Conservation (phyloP, 2,888 invertebrate species). For the Patella ulyssiponensis region DNA sequence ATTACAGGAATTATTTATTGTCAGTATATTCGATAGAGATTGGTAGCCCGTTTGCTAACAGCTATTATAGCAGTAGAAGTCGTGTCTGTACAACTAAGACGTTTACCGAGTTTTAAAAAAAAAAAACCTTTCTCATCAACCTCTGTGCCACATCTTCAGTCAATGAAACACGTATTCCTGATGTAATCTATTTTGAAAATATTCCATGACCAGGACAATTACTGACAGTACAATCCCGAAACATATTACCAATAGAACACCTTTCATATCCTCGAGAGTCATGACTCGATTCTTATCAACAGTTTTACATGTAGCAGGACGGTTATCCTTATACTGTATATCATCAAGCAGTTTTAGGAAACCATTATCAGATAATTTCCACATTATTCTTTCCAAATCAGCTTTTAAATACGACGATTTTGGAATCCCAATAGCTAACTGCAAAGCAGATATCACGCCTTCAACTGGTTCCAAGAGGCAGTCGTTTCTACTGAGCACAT, state of each 20-base stretch:
- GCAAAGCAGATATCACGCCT: not conserved
- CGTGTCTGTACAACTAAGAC: no score
- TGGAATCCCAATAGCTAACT: not conserved
- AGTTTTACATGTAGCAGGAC: not conserved
- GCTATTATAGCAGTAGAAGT: no score
- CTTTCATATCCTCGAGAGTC: not conserved
- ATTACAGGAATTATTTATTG: no score
- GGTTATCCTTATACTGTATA: not conserved
- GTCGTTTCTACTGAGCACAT: not conserved
- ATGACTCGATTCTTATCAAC: not conserved
- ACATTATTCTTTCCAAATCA: not conserved
- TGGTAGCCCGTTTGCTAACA: no score
- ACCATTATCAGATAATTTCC: not conserved
- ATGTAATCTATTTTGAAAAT: no score
- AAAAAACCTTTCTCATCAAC: no score
- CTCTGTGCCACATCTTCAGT: no score
- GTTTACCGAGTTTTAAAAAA: no score
- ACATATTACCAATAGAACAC: not conserved
- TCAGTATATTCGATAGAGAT: no score
- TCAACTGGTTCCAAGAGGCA: not conserved
- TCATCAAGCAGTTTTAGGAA: not conserved
- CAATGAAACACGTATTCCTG: no score
- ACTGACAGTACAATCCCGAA: not conserved
- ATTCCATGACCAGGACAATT: not conserved
- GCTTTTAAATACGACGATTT: not conserved